These are phyloP conservation scores for Phylloscopus trochilus DNA, from an alignment of 2,113 vertebrate genomes.

Conservation along the genomic window DNA sequence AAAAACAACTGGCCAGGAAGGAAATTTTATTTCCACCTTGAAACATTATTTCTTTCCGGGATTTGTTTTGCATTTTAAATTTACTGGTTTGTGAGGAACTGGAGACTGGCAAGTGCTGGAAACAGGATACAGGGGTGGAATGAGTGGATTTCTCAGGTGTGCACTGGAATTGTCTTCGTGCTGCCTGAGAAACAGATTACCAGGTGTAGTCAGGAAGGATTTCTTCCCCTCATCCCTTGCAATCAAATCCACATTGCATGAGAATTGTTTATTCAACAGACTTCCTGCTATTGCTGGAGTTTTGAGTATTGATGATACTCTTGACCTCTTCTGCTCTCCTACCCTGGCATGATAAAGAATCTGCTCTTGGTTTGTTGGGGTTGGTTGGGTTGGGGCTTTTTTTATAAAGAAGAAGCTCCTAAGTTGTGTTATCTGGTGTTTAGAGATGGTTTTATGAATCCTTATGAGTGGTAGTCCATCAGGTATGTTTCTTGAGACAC, in stretches of 20 bases:
- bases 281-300: neutral
- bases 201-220: neutral
- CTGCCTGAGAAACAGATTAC: neutral
- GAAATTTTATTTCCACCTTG: neutral
- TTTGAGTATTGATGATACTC: neutral
- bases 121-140: neutral
- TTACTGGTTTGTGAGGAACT: neutral
- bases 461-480: neutral
- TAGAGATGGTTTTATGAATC: neutral
- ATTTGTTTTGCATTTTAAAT: neutral
- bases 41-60: neutral
- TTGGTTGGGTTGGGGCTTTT: neutral
- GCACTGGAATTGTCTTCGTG: neutral
- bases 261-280: neutral
- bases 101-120: neutral
- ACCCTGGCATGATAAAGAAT: neutral
- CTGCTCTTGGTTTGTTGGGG: neutral
- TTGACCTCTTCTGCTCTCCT: neutral
- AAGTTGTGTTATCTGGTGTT: neutral
- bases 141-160: conserved; percentile 5
- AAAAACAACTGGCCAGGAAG: neutral
- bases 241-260: neutral
- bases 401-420: neutral
- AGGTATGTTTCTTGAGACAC: neutral
- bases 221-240: neutral